Conservation (phyloP, 23 tunicate genomes). For the Corella eumyota region DNA sequence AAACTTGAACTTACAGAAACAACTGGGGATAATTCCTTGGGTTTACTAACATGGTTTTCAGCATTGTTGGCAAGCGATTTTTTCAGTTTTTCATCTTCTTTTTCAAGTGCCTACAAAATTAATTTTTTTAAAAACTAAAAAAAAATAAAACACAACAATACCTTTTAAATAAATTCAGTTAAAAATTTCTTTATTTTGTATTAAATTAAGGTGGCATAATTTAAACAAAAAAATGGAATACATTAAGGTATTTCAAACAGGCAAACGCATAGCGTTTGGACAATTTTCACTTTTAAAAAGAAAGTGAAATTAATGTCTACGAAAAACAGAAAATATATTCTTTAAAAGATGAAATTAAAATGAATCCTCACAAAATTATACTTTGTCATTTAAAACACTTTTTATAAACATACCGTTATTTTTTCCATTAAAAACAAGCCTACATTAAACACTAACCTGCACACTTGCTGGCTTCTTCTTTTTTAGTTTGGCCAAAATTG, state of each 20-base stretch:
- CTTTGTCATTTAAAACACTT: not conserved
- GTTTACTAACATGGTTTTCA: conserved; percentile 39
- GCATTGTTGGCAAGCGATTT: conserved; percentile 25
- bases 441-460: conserved; percentile 20
- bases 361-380: not conserved
- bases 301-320: no score
- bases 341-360: no score
- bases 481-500: conserved; percentile 92
- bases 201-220: no score
- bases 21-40: conserved; percentile 19
- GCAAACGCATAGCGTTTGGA: not conserved
- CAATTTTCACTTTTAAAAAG: not conserved
- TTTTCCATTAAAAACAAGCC: not conserved
- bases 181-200: no score
- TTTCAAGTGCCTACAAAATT: conserved; percentile 44
- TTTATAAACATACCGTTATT: not conserved
- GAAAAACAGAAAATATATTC: no score
- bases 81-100: conserved; percentile 64
- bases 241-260: not conserved
- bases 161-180: not conserved
- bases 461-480: conserved; percentile 97
- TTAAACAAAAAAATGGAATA: no score
- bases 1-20: not conserved
- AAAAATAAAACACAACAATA: not conserved
- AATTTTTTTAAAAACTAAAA: no score